These are phyloP conservation scores for Rachycentron canadum DNA, from an alignment of 2,797 vertebrate genomes.

Conservation along the genomic window DNA sequence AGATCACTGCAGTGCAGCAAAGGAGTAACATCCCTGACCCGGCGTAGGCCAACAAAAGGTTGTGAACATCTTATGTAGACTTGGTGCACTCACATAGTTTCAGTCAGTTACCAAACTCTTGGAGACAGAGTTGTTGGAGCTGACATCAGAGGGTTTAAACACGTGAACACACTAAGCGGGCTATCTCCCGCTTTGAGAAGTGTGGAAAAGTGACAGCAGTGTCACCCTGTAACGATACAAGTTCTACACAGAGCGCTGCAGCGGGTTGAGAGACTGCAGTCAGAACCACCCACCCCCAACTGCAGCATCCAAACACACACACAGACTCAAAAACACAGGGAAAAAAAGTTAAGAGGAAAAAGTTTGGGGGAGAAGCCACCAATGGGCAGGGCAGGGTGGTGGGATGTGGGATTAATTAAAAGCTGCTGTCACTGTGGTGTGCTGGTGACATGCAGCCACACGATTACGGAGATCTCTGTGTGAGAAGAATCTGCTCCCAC, in stretches of 20 bases:
- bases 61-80: slow-evolving; percentile 54
- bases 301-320: slow-evolving; percentile 48
- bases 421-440: slow-evolving; percentile 79
- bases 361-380: slow-evolving; percentile 70
- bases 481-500: slow-evolving; percentile 79
- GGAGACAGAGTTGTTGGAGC: slow-evolving; percentile 41
- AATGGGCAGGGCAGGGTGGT: slow-evolving; percentile 63
- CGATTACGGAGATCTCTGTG: slow-evolving; percentile 81
- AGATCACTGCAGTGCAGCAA: slow-evolving; percentile 57
- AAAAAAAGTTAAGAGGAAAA: slow-evolving; percentile 58
- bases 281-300: slow-evolving; percentile 15
- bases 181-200: slow-evolving; percentile 52
- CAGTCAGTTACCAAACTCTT: slow-evolving; percentile 49
- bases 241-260: slow-evolving; percentile 52
- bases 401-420: slow-evolving; percentile 83
- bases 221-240: slow-evolving; percentile 54
- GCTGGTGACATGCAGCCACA: slow-evolving; percentile 74
- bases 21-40: slow-evolving; percentile 32
- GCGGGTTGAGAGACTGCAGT: slow-evolving; percentile 46
- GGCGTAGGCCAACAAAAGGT: slow-evolving; percentile 28
- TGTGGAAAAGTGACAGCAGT: slow-evolving; percentile 62
- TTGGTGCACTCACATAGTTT: slow-evolving; percentile 31
- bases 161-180: slow-evolving; percentile 48
- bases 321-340: slow-evolving; percentile 16
- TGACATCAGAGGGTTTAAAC: slow-evolving; percentile 49